Conservation (phyloP, 2,888 invertebrate genomes). For the Rhabditoides inermis region DNA sequence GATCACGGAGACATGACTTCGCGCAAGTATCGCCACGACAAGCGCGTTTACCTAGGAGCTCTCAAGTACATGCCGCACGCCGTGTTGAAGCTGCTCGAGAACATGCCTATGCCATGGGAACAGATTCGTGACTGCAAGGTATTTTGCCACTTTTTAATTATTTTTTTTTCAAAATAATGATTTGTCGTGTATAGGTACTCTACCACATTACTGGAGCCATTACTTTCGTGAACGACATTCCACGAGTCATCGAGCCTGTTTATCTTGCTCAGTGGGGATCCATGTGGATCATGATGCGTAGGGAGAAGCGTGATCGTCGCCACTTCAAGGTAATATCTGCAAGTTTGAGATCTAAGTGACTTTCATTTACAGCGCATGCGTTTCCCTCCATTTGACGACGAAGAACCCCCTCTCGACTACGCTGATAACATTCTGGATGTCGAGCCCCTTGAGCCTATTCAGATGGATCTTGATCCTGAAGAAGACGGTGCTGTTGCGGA, state of each 20-base stretch:
- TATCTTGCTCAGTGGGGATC: conserved; percentile 99
- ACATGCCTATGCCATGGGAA: conserved; percentile 99
- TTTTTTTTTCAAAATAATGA: not conserved
- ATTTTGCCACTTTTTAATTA: not conserved
- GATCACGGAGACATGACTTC: conserved; percentile 99
- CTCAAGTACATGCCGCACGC: conserved; percentile 99
- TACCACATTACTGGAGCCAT: conserved; percentile 99
- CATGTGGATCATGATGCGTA: conserved; percentile 99
- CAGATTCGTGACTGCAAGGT: conserved; percentile 93
- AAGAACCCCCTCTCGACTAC: conserved; percentile 97
- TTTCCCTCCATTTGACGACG: conserved; percentile 98
- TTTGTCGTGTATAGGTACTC: conserved; percentile 58
- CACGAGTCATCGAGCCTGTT: conserved; percentile 97
- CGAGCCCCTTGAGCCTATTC: conserved; percentile 91
- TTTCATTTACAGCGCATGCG: conserved; percentile 71
- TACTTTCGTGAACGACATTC: conserved; percentile 98
- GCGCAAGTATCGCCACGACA: conserved; percentile 94
- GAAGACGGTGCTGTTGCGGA: conserved; percentile 69
- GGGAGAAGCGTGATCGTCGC: conserved; percentile 89
- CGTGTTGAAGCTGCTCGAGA: conserved; percentile 92
- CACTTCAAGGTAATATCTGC: conserved; percentile 69
- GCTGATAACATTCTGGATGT: conserved; percentile 98
- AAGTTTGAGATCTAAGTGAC: not conserved
- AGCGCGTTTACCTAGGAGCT: conserved; percentile 92
- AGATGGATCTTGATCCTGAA: conserved; percentile 85